Evolutionary conservation across 2,888 invertebrate genomes (phyloP), one percentile per base, ranked within the genome.

Genomic region (Dicyrtomina minuta): DNA sequence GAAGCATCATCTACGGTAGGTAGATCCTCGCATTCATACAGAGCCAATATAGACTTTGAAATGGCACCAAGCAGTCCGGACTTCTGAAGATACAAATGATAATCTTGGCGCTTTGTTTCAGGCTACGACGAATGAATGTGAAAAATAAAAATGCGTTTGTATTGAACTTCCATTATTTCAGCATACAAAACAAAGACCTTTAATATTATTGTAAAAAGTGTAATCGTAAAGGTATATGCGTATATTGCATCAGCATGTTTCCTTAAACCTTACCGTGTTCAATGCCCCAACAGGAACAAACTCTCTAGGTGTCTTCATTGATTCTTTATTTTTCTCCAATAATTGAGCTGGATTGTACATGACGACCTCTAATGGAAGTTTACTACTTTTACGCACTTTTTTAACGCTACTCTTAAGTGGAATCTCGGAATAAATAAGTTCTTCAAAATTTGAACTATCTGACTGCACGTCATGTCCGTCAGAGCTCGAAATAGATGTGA

Each of bases 71-170:
- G 6, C 0, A 65, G 26, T 4, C 65, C 65, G 3, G 55, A 43
- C 2, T 51, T 17, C 55, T 55, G 53, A 41, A 65, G 41, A n/a
- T 65, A 65, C 12, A 10, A 6, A 24, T 55, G 55, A n/a, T 41
- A 65, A 20, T 8, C 17, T 5, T 39, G 41, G 1, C 58, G 58
- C 6, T 33, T 58, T n/a, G 58, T 41, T 39, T 58, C 58, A 4
- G 33, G 4, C 58, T 58, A 15, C 13, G n/a, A 46, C n/a, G 20
- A 46, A 20, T 17, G 5, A 46, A 46, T 12, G 43, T 43, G 43
- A 43, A 13, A 43, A 43, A 43, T 12, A 43, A 43, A 43, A 13
- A 10, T 43, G 10, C 6, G 20, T 15, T 15, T 12, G 15, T 17
- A 49, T 15, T 17, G 20, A 49, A 17, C 6, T 12, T 49, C 49